Base-by-base conservation (phyloP, 2,888 invertebrate species). In the Scaptomyza flava region DNA sequence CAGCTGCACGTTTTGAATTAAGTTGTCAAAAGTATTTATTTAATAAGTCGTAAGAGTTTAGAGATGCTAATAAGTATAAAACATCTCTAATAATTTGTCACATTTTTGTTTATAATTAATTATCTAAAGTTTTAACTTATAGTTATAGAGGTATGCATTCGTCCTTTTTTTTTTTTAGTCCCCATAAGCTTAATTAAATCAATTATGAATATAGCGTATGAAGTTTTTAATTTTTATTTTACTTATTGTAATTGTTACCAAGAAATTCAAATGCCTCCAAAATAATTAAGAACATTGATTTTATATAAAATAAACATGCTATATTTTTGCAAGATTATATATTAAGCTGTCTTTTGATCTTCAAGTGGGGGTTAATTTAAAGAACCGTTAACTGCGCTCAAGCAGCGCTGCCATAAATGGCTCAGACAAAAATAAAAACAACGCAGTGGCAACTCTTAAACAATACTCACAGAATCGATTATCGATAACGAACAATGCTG, bases 281-380 rank as follows among this genome's bases (percentile, higher is more conserved):
- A 77, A 64, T 60, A 14, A 59, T 48, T 60, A 77, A 56, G 66
- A 51, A 56, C 54, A 64, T 47, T 61, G 50, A 57, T 66, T 46
- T 77, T 72, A 47, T 63, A 74, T 67, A 30, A 14, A 76, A 71
- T 64, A 82, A 86, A 86, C 47, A 48, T 58, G 66, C 53, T 43
- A 72, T 81, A 87, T 81, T 87, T 81, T 81, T 81, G 56, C 74
- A 81, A 77, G 62, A 72, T 54, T 33, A 45, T 27, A n/a, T 42
- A 38, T 36, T 14, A 2, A 8, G 4, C 2, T 23, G 38, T 17
- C 12, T 30, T 30, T 48, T 8, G 1, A 20, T 36, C 14, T 33
- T 11, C 3, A 23, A 36, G 4, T 12, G 33, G 7, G 9, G 6
- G 8, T 9, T 8, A 8, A 33, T 33, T 52, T 23, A 1, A 33